Conservation (phyloP, 2,888 invertebrate species). For the Spatulosminthurus flaviceps region DNA sequence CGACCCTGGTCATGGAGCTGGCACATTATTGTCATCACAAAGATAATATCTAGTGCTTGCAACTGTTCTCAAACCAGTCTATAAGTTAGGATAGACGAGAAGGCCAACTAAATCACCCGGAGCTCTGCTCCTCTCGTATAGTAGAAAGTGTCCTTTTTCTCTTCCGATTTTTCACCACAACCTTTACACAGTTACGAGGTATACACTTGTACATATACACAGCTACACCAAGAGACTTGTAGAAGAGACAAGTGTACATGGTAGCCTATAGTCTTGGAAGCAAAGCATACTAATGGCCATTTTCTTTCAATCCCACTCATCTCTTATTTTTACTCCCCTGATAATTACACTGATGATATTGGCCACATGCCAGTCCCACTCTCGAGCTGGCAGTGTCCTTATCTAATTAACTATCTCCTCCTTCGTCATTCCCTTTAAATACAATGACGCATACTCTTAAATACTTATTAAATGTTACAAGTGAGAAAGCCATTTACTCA, state of each 20-base stretch:
- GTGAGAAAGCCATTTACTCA: too few species aligned
- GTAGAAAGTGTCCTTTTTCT: too few species aligned
- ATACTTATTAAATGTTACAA: background rate
- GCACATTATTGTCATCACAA: constrained; percentile 39
- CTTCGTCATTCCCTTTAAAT: background rate
- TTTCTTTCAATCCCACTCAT: constrained; percentile 52
- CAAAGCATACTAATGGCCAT: constrained; percentile 59
- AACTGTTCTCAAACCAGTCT: background rate
- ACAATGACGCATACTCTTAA: background rate
- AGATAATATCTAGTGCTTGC: constrained; percentile 22
- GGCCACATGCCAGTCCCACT: constrained; percentile 58
- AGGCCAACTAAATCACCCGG: background rate
- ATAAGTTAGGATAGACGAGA: constrained; percentile 1
- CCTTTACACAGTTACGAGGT: background rate
- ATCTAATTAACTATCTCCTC: constrained; percentile 29
- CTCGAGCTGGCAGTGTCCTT: constrained; percentile 16
- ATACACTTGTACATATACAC: too few species aligned
- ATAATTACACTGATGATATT: constrained; percentile 63
- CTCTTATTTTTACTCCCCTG: constrained; percentile 51
- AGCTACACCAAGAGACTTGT: too few species aligned
- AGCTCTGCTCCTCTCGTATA: too few species aligned
- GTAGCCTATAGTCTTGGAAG: constrained; percentile 29
- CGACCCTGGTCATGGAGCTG: constrained; percentile 20
- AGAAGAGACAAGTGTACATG: background rate
- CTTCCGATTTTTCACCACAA: too few species aligned